phyloP scores from a whole-genome alignment of 2,888 invertebrate species.

The Aspidiotus rigidus region DNA sequence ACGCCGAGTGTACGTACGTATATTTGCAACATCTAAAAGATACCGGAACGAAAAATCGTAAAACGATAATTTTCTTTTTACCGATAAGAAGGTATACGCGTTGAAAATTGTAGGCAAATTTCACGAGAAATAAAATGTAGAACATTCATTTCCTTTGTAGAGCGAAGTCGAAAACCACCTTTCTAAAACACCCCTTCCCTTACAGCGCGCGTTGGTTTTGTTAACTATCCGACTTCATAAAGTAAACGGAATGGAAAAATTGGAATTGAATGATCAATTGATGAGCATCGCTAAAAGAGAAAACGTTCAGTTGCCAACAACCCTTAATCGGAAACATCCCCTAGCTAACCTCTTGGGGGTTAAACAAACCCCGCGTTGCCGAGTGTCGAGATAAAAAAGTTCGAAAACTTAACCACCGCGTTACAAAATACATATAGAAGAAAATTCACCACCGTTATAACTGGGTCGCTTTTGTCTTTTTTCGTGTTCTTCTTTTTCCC shows the following conservation, averaged over 20 bases:
- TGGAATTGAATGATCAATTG: slow-evolving; percentile 32
- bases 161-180: too few species aligned
- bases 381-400: slow-evolving; percentile 30
- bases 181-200: too few species aligned
- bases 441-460: slow-evolving; percentile 5
- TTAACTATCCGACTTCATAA: slow-evolving; percentile 18
- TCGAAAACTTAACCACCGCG: slow-evolving; percentile 24
- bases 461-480: slow-evolving; percentile 28
- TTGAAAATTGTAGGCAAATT: too few species aligned
- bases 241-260: slow-evolving; percentile 30
- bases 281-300: slow-evolving; percentile 22
- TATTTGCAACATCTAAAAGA: too few species aligned
- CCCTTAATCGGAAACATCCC: slow-evolving; percentile 21
- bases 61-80: too few species aligned
- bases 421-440: not conserved
- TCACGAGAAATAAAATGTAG: too few species aligned
- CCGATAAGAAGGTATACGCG: too few species aligned
- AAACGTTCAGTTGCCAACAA: slow-evolving; percentile 16
- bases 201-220: slow-evolving; percentile 8
- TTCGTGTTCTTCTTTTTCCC: not conserved
- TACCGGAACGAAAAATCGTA: too few species aligned
- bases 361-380: slow-evolving; percentile 27
- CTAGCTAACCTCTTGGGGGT: slow-evolving; percentile 27
- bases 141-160: too few species aligned
- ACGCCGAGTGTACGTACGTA: too few species aligned